These are phyloP conservation scores for Sphaeramia orbicularis DNA, from an alignment of 2,797 vertebrate genomes.

Conservation along the genomic window DNA sequence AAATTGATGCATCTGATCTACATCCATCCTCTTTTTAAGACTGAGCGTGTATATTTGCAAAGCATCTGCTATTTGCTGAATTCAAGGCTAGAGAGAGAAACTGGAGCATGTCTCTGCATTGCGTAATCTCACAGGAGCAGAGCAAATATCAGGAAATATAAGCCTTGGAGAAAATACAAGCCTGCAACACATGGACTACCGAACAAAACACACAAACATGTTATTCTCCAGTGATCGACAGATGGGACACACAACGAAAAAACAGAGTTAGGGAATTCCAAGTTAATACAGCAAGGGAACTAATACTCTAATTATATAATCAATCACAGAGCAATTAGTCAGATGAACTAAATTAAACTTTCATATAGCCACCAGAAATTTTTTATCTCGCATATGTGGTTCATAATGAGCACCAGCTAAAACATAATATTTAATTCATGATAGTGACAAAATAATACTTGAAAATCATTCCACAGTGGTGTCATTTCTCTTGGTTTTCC, in stretches of 20 bases:
- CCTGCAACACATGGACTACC: constrained; percentile 12
- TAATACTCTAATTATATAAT: constrained; percentile 73
- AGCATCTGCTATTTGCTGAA: constrained; percentile 32
- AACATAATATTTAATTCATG: constrained; percentile 79
- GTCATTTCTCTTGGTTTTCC: constrained; percentile 18
- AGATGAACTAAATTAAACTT: constrained; percentile 74
- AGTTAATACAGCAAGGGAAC: constrained; percentile 54
- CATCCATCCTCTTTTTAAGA: constrained; percentile 48
- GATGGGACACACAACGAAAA: constrained; percentile 25
- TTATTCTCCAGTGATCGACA: constrained; percentile 10
- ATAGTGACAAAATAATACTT: constrained; percentile 65
- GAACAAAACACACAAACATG: not conserved
- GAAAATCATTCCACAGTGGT: constrained; percentile 58
- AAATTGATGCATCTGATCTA: constrained; percentile 62
- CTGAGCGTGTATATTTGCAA: constrained; percentile 3
- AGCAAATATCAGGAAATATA: constrained; percentile 50
- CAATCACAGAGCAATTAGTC: constrained; percentile 74
- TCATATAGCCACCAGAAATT: constrained; percentile 73
- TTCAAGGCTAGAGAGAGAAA: constrained; percentile 52
- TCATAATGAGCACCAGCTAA: constrained; percentile 66
- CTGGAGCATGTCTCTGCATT: constrained; percentile 56
- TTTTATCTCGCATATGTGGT: constrained; percentile 58
- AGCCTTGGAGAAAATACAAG: constrained; percentile 33
- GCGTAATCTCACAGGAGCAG: constrained; percentile 53
- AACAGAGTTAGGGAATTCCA: constrained; percentile 29